phyloP scores from a whole-genome alignment of 2,797 vertebrate species.

The Catostomus latipinnis region DNA sequence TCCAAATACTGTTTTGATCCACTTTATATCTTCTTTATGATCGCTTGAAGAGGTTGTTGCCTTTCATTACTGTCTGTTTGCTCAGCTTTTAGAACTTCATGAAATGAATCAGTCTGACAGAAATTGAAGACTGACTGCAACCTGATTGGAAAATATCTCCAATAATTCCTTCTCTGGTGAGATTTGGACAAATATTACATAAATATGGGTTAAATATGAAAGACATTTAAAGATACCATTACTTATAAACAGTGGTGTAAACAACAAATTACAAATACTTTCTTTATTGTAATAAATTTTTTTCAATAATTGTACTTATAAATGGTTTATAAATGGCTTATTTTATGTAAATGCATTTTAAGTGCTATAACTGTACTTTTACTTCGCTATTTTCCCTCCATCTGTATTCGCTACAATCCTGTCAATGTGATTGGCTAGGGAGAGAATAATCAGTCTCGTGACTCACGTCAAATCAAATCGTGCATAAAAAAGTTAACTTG shows the following conservation, averaged over 20 bases:
- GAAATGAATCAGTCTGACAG: constrained; percentile 32
- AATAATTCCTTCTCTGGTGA: constrained; percentile 17
- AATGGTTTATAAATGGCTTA: too few species aligned
- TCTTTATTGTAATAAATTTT: too few species aligned
- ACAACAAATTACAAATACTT: too few species aligned
- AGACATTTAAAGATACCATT: not conserved
- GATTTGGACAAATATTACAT: not conserved
- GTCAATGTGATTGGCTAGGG: too few species aligned
- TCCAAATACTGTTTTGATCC: not conserved
- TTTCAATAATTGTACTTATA: too few species aligned
- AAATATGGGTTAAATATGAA: not conserved
- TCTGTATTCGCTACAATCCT: too few species aligned
- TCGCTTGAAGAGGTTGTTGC: not conserved
- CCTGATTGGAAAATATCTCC: constrained; percentile 24
- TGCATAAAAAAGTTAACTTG: too few species aligned
- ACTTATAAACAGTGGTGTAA: not conserved
- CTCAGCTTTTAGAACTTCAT: constrained; percentile 28
- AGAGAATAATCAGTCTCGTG: too few species aligned
- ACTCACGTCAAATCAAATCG: too few species aligned
- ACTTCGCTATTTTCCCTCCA: too few species aligned
- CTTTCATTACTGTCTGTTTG: constrained; percentile 22
- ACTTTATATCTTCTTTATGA: constrained; percentile 2
- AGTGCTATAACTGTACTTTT: too few species aligned
- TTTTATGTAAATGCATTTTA: too few species aligned
- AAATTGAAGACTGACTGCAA: not conserved